Evolutionary conservation across 2,888 invertebrate genomes (phyloP), one percentile per base, ranked within the genome.

Genomic region (Dicycla oo): DNA sequence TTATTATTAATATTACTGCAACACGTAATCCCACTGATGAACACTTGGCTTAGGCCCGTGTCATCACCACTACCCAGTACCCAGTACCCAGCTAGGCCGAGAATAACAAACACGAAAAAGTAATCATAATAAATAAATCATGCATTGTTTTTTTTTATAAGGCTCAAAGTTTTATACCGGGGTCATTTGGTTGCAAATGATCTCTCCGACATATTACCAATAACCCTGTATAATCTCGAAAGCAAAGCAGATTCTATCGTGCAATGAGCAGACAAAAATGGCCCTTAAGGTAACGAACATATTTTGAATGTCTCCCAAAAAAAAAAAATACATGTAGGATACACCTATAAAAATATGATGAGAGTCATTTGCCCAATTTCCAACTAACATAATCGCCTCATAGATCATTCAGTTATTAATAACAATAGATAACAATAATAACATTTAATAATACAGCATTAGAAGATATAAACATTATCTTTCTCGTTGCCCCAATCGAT

Each of bases 401-500:
- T 3, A 62, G 30, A 49, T 57, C 43, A 57, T 45, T 30, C 13
- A 30, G 23, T 23, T 62, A 62, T 57, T 57, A 75, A 38, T 23
- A 68, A 45, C 10, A 51, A 15, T 18, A 75, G 68, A 62, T 62
- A 62, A 65, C 8, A 57, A 13, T 65, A 40, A 56, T 49, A 60
- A 51, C 11, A 30, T 66, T 43, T 63, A 75, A 64, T 75, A 75
- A 54, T 15, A 45, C 49, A 64, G 38, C 40, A 64, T 60, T 68
- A 56, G 6, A 68, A 51, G 45, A n/a, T 51, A 61, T 47, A 15
- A 47, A 30, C 23, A 63, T 45, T 72, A 60, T 68, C 51, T 26
- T 40, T 63, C 30, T 60, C 30, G 47, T 67, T 54, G 66, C 43
- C n/a, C 15, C 38, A 15, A 60, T 78, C 53, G 54, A 78, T 68